Evolutionary conservation across 2,888 invertebrate genomes (phyloP), one percentile per base, ranked within the genome.

Genomic region (Drosophila eohydei): DNA sequence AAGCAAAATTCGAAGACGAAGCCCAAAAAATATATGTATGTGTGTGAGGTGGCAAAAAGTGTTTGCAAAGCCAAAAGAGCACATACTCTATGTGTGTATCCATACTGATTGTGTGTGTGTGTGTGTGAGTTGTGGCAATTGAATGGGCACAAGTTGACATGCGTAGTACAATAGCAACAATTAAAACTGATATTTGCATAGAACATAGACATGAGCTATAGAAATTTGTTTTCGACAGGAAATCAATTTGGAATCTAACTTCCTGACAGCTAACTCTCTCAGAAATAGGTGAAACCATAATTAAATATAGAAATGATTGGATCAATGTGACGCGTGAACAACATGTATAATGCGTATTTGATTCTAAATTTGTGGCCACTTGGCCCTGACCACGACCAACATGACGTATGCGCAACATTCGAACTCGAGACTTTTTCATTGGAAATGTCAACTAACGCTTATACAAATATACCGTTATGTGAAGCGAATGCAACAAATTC

Each of bases 141-240:
- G 83, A 85, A 88, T 80, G 69, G 74, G 79, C 71, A 81, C 74
- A 83, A 86, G 83, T 83, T 88, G 87, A 82, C 86, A 86, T 86
- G 89, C 86, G 86, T 86, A 88, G 76, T 84, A 82, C 84, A 80
- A 77, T 76, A 80, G 81, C 80, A 87, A 86, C 87, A 88, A 88
- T 88, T 87, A 83, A 80, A 84, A 83, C 80, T 80, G 78, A 78
- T 88, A 81, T 86, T 86, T 81, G 80, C 70, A 78, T 78, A 64
- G 55, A 44, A 58, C 50, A 44, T 12, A 50, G 21, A 56, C 21
- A 50, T 48, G 56, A 63, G 71, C 41, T 57, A 40, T 50, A 40
- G 58, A 58, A 55, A 34, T 57, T 60, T 60, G 61, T 8, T 28
- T 59, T 65, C 32, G 59, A 32, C 68, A 64, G 64, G 58, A 72